phyloP scores from a whole-genome alignment of 1,140 invertebrate genomes.

The Atta colombica region DNA sequence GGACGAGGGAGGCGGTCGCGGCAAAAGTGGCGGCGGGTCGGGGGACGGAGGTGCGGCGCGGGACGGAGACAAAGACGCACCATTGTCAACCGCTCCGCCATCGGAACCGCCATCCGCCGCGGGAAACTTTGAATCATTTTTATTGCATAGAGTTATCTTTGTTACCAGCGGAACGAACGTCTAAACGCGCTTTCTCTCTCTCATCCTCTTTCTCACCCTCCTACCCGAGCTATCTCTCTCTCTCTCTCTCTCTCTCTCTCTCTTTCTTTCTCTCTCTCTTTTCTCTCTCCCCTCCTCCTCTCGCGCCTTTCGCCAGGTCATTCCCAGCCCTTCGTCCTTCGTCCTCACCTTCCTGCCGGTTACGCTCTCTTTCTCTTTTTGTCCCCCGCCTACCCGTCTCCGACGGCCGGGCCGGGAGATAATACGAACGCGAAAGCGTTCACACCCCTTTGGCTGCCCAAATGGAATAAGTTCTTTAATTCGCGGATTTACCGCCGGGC shows the following conservation, averaged over 20 bases:
- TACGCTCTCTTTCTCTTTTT: slow-evolving; percentile 48
- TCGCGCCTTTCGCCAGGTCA: slow-evolving; percentile 58
- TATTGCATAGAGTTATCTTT: slow-evolving; percentile 88
- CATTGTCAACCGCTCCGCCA: slow-evolving; percentile 86
- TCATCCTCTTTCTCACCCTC: slow-evolving; percentile 58
- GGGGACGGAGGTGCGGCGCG: slow-evolving; percentile 64
- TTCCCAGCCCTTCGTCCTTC: slow-evolving; percentile 61
- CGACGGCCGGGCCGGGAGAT: slow-evolving; percentile 80
- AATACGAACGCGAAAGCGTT: slow-evolving; percentile 86
- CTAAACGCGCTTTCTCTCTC: slow-evolving; percentile 82
- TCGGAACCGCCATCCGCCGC: slow-evolving; percentile 87
- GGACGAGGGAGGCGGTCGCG: slow-evolving; percentile 75
- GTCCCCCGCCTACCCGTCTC: slow-evolving; percentile 65
- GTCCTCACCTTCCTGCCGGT: slow-evolving; percentile 60
- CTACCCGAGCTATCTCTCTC: slow-evolving; percentile 64
- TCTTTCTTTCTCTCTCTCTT: slow-evolving; percentile 53
- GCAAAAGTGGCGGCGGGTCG: slow-evolving; percentile 75
- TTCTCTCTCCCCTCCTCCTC: slow-evolving; percentile 37
- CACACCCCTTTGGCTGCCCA: slow-evolving; percentile 87
- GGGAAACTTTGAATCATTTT: slow-evolving; percentile 88
- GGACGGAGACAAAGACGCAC: slow-evolving; percentile 86
- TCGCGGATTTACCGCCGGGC: slow-evolving; percentile 84
- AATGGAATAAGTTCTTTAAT: slow-evolving; percentile 88
- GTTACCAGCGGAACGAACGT: slow-evolving; percentile 86
- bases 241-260: slow-evolving; percentile 35